A percentile compares a stretch with the other conserved stretches of the same genome.
Evolutionary conservation across 2,888 invertebrate genomes (phyloP).

Genomic region (Poecilobothrus nobilitatus): DNA sequence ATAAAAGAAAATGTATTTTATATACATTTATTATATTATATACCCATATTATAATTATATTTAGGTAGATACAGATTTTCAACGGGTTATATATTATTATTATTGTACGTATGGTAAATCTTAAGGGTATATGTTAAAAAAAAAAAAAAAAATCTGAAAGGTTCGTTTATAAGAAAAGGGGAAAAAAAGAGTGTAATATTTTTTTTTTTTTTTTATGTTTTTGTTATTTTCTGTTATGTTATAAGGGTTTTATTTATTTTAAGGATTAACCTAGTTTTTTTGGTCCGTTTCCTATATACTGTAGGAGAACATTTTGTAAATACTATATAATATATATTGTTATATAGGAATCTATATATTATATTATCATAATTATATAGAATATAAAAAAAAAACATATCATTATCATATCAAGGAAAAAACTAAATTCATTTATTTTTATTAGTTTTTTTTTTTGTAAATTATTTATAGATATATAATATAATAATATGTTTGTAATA

Average conservation of each 20-base stretch:
- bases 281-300: conserved; percentile 4
- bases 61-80: no score
- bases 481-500: no score
- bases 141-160: no score
- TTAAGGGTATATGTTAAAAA: no score
- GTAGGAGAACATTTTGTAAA: not conserved
- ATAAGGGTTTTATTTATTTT: conserved; percentile 8
- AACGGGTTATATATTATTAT: no score
- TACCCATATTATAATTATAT: no score
- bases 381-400: not conserved
- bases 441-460: not conserved
- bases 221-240: not conserved
- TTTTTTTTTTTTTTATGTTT: not conserved
- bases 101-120: no score
- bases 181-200: not conserved
- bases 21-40: no score
- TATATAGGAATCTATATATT: no score
- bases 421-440: not conserved
- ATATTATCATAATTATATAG: not conserved
- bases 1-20: no score
- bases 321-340: not conserved
- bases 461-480: not conserved
- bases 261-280: conserved; percentile 11
- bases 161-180: not conserved
- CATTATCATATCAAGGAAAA: not conserved